phyloP scores from a whole-genome alignment of 2,797 vertebrate genomes.

The Leucoraja ocellata region DNA sequence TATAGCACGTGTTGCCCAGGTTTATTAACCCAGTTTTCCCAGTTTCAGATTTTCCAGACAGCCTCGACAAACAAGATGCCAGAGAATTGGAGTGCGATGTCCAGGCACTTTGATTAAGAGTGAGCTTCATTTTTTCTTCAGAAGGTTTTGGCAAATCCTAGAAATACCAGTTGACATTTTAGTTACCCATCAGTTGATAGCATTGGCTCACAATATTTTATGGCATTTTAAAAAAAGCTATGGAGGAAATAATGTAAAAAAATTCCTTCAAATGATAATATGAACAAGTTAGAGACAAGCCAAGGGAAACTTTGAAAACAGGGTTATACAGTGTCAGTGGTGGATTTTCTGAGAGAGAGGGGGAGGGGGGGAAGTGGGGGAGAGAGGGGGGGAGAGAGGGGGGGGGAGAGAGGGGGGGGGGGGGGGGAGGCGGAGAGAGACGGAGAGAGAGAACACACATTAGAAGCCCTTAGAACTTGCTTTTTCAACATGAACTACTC shows the following conservation, averaged over 20 bases:
- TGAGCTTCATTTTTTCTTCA: conserved; percentile 89
- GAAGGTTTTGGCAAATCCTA: conserved; percentile 84
- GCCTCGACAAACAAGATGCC: conserved; percentile 76
- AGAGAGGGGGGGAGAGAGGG: too few relatives aligned
- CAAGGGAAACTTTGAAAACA: neutral
- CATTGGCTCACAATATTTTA: neutral
- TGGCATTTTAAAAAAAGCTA: too few relatives aligned
- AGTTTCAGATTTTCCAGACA: conserved; percentile 89
- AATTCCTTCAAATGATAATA: neutral
- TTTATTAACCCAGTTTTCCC: conserved; percentile 95
- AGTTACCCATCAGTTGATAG: neutral
- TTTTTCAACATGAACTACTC: neutral
- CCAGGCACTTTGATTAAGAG: conserved; percentile 97
- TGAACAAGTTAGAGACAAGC: neutral
- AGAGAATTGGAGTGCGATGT: conserved; percentile 90
- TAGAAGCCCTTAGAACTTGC: neutral
- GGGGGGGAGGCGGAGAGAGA: too few relatives aligned
- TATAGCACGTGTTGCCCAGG: conserved; percentile 94
- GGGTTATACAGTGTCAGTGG: neutral
- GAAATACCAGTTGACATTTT: conserved; percentile 23
- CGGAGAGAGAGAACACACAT: neutral
- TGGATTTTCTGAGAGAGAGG: neutral
- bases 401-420: too few relatives aligned
- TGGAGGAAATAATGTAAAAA: neutral
- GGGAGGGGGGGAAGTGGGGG: too few relatives aligned